phyloP scores from a whole-genome alignment of 2,113 vertebrate genomes.

The Megaleporinus macrocephalus region DNA sequence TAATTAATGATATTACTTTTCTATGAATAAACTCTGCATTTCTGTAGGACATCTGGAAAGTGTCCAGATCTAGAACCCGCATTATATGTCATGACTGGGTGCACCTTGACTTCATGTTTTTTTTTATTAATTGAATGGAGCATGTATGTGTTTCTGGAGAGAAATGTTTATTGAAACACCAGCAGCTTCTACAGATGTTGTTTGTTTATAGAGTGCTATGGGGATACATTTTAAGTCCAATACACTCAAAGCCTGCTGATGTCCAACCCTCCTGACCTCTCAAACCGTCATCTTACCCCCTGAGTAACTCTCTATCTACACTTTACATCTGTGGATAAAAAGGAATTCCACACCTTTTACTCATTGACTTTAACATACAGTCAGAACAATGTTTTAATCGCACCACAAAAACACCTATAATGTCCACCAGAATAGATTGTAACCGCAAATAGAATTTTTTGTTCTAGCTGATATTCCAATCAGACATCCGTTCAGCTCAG shows the following conservation, averaged over 20 bases:
- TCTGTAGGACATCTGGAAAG: too few species aligned
- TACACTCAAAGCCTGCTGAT: conserved; percentile 3
- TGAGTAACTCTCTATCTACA: not conserved
- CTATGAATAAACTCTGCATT: too few species aligned
- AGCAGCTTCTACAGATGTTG: conserved; percentile 53
- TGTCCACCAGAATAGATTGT: not conserved
- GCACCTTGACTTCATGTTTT: not conserved
- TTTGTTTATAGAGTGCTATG: conserved; percentile 42
- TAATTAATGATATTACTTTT: too few species aligned
- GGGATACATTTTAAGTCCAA: conserved; percentile 27
- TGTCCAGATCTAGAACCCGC: not conserved
- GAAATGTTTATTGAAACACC: conserved; percentile 43
- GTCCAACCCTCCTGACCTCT: not conserved
- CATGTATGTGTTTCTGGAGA: not conserved
- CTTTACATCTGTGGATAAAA: not conserved
- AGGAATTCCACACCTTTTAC: not conserved
- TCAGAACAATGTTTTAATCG: not conserved
- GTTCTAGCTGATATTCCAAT: not conserved
- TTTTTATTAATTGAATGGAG: not conserved
- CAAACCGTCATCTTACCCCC: not conserved
- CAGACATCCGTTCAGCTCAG: not conserved
- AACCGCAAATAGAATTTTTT: not conserved
- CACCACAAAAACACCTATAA: not conserved
- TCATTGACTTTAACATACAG: not conserved
- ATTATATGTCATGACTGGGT: not conserved